These are phyloP conservation scores for Mycteria americana DNA, from an alignment of 2,797 vertebrate genomes.

Conservation along the genomic window DNA sequence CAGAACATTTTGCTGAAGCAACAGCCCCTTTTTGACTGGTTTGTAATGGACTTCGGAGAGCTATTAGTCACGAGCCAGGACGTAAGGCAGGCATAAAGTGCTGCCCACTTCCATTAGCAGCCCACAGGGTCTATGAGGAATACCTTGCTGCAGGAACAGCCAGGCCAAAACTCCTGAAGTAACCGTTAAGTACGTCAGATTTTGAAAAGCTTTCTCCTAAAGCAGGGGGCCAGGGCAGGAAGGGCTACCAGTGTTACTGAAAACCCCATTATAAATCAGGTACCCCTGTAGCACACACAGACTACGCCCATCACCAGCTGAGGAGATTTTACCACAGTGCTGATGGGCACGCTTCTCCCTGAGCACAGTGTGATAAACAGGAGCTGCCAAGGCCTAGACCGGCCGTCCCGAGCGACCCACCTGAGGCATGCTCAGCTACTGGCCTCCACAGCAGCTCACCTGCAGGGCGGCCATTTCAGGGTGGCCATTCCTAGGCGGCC, in stretches of 20 bases:
- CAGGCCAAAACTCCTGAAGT: not conserved
- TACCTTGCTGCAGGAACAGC: not conserved
- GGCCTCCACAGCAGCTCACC: not conserved
- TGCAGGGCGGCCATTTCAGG: not conserved
- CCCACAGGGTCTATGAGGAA: fast-evolving
- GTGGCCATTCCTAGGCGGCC: not conserved
- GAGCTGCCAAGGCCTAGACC: not conserved
- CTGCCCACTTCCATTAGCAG: constrained; percentile 21
- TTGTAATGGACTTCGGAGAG: not conserved
- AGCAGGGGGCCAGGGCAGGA: not conserved
- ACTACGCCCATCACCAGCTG: not conserved
- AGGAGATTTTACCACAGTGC: not conserved
- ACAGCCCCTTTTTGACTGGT: not conserved
- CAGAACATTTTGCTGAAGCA: not conserved
- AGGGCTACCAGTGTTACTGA: not conserved
- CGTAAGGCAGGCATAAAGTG: not conserved
- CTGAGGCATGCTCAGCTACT: not conserved
- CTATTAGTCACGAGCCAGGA: not conserved
- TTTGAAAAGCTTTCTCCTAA: not conserved
- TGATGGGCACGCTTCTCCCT: fast-evolving
- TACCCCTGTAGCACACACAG: not conserved
- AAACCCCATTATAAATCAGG: not conserved
- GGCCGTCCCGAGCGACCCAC: fast-evolving
- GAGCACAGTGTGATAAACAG: too few relatives aligned
- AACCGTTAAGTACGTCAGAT: not conserved